Base-by-base conservation (phyloP, 1,140 invertebrate genomes). In the Euura saliciscinereae region DNA sequence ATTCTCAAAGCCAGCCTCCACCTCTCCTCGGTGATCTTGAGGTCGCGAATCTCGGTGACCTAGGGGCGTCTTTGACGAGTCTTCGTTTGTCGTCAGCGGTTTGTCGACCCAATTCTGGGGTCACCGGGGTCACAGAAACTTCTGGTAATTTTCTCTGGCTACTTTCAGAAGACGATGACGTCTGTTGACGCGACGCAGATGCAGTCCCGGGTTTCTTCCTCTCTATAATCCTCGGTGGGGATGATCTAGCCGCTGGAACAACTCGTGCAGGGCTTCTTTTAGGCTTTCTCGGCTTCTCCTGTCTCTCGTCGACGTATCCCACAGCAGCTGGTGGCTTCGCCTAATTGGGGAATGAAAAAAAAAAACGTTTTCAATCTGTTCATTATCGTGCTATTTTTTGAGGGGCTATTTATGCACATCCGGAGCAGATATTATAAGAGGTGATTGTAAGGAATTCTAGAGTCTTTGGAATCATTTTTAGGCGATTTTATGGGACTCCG, bases 271-370 rank as follows among this genome's bases (percentile, higher is more conserved):
- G 74, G 3, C 77, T 72, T 66, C 72, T 67, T 65, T 71, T 71
- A 46, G 70, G 65, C 0, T 74, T 45, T 6, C 78, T 65, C 1
- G 77, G 70, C 3, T 72, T 81, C 10, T 44, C 69, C 0, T 11
- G 44, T 64, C 71, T 82, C 51, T 79, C 80, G 43, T 80, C 68
- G 8, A 77, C 70, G 28, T 79, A 81, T 66, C 77, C 71, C 45
- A 81, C 68, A 6, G 77, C 68, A 3, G 71, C 66, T 7, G 72
- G 64, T 2, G 72, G 44, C 64, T 73, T 76, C 28, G 64, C 51
- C 64, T 74, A n/a, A 59, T 65, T 2, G 68, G 1, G 28, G 8
- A 64, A 64, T 10, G 8, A 13, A 10, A n/a, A 44, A 67, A 67
- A 67, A n/a, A 5, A 28, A 28, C 28, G 28, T 28, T 28, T 28